Evolutionary conservation across 1,140 invertebrate species (phyloP).

Genomic region (Asbolus verrucosus): DNA sequence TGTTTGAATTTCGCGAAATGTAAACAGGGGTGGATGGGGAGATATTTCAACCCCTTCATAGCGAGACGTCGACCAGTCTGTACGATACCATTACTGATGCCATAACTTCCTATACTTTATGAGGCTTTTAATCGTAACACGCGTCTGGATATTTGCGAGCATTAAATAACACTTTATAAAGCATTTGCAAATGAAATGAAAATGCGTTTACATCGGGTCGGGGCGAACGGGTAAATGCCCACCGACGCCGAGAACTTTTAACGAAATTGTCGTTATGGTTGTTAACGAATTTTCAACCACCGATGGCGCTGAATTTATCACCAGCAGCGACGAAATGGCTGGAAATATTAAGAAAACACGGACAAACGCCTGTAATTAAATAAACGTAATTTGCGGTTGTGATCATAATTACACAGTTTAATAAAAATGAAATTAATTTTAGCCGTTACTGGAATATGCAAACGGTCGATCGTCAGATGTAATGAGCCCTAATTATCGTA

Average conservation of each 20-base stretch:
- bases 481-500: no score
- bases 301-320: constrained; percentile 10
- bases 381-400: background rate
- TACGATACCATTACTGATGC: constrained; percentile 53
- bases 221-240: constrained; percentile 36
- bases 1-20: constrained; percentile 44
- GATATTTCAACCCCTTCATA: constrained; percentile 42
- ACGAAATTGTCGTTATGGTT: constrained; percentile 30
- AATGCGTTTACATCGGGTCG: constrained; percentile 48
- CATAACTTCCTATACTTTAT: constrained; percentile 56
- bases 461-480: no score
- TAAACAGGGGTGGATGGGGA: constrained; percentile 37
- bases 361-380: background rate
- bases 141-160: constrained; percentile 54
- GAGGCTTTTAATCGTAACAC: constrained; percentile 53
- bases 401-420: no score
- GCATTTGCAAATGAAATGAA: constrained; percentile 55
- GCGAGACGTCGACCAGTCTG: constrained; percentile 48
- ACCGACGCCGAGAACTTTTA: constrained; percentile 19
- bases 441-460: no score
- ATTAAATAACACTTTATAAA: constrained; percentile 59
- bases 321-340: background rate
- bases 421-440: no score
- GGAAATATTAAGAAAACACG: background rate
- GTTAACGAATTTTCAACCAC: constrained; percentile 31